Evolutionary conservation across 2,113 vertebrate species (phyloP), one percentile per base, ranked within the genome.

Genomic region (Lophotis ruficrista): DNA sequence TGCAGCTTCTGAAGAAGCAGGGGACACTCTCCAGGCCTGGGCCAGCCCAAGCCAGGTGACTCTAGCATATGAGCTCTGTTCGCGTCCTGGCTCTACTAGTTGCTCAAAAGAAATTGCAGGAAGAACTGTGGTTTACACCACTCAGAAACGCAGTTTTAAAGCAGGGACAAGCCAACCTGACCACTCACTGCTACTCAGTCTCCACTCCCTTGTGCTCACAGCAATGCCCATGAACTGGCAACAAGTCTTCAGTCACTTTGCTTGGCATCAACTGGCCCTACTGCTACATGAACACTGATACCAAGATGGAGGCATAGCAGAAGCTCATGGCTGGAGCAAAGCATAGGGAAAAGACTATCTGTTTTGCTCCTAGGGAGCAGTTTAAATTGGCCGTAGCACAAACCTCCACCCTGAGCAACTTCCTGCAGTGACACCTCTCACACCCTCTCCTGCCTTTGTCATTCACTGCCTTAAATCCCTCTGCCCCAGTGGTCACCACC

Each of bases 361-460:
- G 21, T 53, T 53, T 73, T 53, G 28, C 37, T 66, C 33, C 5
- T 23, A 53, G 75, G 24, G 38, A 47, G 41, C 14, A 7, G 35
- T 41, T 60, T 31, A 28, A 71, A 47, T 21, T 22, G 7, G 58
- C 21, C 4, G 0, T 31, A n/a, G 51, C 37, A 51, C 24, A 71
- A 53, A 65, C 11, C 24, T 70, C 45, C 24, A 9, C 14, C 14
- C 50, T 31, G 18, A 77, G 50, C 24, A 64, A 23, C 57, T 31
- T 51, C 30, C 33, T 64, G 33, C 64, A 73, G 37, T 1, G 0
- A 37, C 0, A 0, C 25, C 28, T 37, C 43, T 65, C 4, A 3
- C 23, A 57, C 37, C 33, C 17, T 58, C 4, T 0, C 33, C 53
- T 62, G 38, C 45, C 51, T 54, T n/a, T 5, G 3, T 37, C 9